Base-by-base conservation (phyloP, 2,888 invertebrate species). In the Pherbina coryleti region DNA sequence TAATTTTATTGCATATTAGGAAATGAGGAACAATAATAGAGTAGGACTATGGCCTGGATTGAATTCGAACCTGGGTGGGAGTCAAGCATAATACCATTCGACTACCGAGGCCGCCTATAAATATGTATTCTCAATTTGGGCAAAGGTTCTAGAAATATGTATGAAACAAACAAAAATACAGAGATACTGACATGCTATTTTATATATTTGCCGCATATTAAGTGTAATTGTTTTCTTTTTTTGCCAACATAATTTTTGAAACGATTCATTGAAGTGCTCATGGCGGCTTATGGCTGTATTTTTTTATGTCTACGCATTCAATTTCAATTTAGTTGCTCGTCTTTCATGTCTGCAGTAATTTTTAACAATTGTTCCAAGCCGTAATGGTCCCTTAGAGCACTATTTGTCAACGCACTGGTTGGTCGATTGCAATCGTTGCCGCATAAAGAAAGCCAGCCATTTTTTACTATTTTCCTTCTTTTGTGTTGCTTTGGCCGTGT, bases 291-390 rank as follows among this genome's bases (percentile, higher is more conserved):
- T 17, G 14, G 69, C 49, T 66, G 44, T 44, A 14, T 1, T 14
- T 14, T 14, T 44, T 14, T 11, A 1, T 1, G 8, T 37, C 8
- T 37, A 22, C 37, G 72, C 28, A 69, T 67, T 80, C 79, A 60
- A 71, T 81, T 86, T 86, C 87, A 86, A 86, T 86, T 86, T 86
- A 84, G 82, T 81, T 79, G 81, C 82, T 84, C 84, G 83, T 85
- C 82, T 80, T 85, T 84, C 87, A 86, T 86, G 84, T 85, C 85
- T 82, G 79, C 82, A 81, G 84, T 83, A 82, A 84, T 84, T 86
- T 85, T 83, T 84, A 86, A 83, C 84, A 86, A 82, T 85, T 85
- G 34, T 28, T 17, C 14, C 14, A 53, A 8, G 25, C 31, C 25
- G 9, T n/a, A 17, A 1, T 62, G 22, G 17, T 62, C 31, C 28